Conservation (phyloP, 2,888 invertebrate species). For the Melanotus villosus region DNA sequence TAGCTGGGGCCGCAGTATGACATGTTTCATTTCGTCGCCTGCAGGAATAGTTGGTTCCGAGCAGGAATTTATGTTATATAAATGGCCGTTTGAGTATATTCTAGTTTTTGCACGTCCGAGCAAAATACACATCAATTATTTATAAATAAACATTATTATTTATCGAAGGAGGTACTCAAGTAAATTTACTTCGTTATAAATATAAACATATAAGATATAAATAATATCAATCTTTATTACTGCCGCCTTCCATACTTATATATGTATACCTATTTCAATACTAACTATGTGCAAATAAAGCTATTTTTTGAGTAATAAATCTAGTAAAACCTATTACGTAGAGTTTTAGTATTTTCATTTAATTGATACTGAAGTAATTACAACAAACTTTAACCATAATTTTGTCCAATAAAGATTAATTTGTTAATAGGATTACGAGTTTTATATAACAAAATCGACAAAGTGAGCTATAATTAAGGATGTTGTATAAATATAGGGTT, state of each 20-base stretch:
- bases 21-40: constrained; percentile 59
- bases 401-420: too few species aligned
- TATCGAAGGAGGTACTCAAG: constrained; percentile 1
- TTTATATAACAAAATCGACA: too few species aligned
- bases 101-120: neutral
- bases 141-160: constrained; percentile 4
- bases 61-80: constrained; percentile 48
- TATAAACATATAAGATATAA: neutral
- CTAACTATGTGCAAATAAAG: too few species aligned
- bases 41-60: constrained; percentile 53
- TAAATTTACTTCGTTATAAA: constrained; percentile 10
- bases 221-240: constrained; percentile 9
- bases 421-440: too few species aligned
- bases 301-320: too few species aligned
- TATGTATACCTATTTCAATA: too few species aligned
- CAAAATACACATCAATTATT: constrained; percentile 17
- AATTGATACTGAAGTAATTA: too few species aligned
- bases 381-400: too few species aligned
- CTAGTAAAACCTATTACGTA: too few species aligned
- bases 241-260: neutral
- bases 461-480: too few species aligned
- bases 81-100: constrained; percentile 38
- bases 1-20: constrained; percentile 52
- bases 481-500: too few species aligned
- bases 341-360: too few species aligned